Conservation (phyloP, 2,888 invertebrate species). For the Caenorhabditis sp. region DNA sequence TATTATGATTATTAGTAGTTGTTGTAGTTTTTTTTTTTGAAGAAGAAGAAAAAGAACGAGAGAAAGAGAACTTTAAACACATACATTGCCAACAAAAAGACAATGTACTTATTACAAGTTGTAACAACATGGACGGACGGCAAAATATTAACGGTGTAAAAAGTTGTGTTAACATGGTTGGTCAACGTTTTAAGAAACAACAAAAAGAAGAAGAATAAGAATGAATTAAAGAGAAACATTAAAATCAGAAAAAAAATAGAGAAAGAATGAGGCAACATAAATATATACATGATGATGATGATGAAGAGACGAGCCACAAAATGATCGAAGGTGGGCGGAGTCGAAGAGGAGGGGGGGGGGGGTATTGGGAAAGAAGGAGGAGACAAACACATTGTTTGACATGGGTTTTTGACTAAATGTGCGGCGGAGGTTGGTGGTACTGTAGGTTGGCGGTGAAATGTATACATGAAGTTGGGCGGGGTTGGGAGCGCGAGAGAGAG, state of each 20-base stretch:
- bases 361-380: background rate
- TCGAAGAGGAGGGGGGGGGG: background rate
- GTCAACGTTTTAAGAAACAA: too few relatives aligned
- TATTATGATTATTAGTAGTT: background rate
- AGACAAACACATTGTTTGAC: background rate
- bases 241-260: too few relatives aligned
- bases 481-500: background rate
- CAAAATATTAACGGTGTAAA: too few relatives aligned
- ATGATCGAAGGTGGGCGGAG: background rate
- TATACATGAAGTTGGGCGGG: too few relatives aligned
- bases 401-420: slow-evolving; percentile 1
- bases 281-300: background rate
- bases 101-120: background rate
- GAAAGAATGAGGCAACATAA: too few relatives aligned
- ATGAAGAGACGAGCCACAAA: background rate
- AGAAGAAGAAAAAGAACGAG: background rate
- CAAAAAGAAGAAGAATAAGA: too few relatives aligned
- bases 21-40: too few relatives aligned
- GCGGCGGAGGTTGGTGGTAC: background rate
- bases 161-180: too few relatives aligned
- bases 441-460: too few relatives aligned
- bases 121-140: background rate
- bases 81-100: background rate
- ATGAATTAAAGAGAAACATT: too few relatives aligned
- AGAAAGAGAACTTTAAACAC: background rate